Evolutionary conservation across 2,888 invertebrate genomes (phyloP).

Genomic region (Drosophila colorata): DNA sequence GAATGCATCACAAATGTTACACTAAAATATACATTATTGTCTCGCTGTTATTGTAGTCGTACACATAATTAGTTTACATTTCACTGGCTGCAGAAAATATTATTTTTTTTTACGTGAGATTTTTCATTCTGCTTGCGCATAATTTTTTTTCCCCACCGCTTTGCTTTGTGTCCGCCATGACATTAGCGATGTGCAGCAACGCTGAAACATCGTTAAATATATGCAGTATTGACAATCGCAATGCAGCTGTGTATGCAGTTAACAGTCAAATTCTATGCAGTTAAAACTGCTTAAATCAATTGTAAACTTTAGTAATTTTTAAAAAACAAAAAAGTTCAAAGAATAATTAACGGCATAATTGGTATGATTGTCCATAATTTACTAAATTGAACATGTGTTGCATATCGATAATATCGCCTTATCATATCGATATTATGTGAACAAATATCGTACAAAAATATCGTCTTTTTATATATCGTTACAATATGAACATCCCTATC

Average conservation of each 20-base stretch:
- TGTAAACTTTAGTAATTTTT: background rate
- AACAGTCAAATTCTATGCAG: background rate
- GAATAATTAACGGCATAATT: background rate
- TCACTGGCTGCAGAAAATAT: constrained; percentile 49
- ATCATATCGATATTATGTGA: background rate
- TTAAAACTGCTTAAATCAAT: background rate
- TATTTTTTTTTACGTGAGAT: constrained; percentile 63
- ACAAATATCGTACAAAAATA: background rate
- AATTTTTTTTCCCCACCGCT: constrained; percentile 76
- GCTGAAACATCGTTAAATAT: constrained; percentile 25
- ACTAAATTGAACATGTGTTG: constrained; percentile 8
- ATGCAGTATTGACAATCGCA: constrained; percentile 24
- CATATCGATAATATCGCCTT: constrained; percentile 12
- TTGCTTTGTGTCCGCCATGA: constrained; percentile 77
- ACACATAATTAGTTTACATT: constrained; percentile 53
- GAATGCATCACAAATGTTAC: constrained; percentile 27
- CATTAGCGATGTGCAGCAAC: constrained; percentile 52
- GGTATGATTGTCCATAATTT: background rate
- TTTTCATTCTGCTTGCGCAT: constrained; percentile 74
- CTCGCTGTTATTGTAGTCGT: constrained; percentile 41
- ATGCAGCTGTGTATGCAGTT: constrained; percentile 25
- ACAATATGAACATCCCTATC: constrained; percentile 27
- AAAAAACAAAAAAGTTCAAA: background rate
- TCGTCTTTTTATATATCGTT: constrained; percentile 15
- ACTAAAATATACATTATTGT: constrained; percentile 65